Conservation (phyloP, 1,140 invertebrate species). For the Papilio polyxenes region DNA sequence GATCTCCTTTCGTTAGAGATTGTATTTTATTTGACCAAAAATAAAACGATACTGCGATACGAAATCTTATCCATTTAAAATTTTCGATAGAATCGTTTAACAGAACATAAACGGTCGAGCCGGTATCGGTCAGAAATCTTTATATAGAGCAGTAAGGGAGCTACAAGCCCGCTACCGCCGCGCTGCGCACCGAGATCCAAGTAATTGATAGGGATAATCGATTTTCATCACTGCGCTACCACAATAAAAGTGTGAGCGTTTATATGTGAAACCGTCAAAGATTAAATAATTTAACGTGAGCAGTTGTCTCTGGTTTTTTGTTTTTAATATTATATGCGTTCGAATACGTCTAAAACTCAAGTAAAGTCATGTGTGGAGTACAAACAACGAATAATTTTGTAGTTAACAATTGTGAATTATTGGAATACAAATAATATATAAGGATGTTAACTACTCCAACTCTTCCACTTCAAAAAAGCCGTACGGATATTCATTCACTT, state of each 20-base stretch:
- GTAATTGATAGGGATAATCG: slow-evolving; percentile 45
- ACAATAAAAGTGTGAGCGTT: slow-evolving; percentile 40
- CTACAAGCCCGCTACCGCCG: slow-evolving; percentile 39
- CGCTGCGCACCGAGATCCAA: slow-evolving; percentile 36
- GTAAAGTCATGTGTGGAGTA: background rate
- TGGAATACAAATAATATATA: too few species aligned
- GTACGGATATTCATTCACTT: too few species aligned
- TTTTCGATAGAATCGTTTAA: slow-evolving; percentile 42
- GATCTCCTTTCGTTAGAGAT: too few species aligned
- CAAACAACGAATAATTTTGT: background rate
- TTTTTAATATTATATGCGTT: background rate
- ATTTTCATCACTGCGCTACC: slow-evolving; percentile 42
- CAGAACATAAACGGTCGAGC: slow-evolving; percentile 40
- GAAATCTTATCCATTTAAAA: slow-evolving; percentile 23
- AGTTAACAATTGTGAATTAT: too few species aligned
- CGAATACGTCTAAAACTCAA: slow-evolving; percentile 36
- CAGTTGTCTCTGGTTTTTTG: background rate
- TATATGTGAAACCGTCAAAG: slow-evolving; percentile 34
- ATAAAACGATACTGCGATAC: background rate
- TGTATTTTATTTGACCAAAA: background rate
- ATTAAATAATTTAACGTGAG: slow-evolving; percentile 4
- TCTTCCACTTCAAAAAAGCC: too few species aligned
- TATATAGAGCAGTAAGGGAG: slow-evolving; percentile 40
- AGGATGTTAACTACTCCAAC: too few species aligned
- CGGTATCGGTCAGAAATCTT: slow-evolving; percentile 37